phyloP scores from a whole-genome alignment of 2,113 vertebrate species.

The Montifringilla adamsi region DNA sequence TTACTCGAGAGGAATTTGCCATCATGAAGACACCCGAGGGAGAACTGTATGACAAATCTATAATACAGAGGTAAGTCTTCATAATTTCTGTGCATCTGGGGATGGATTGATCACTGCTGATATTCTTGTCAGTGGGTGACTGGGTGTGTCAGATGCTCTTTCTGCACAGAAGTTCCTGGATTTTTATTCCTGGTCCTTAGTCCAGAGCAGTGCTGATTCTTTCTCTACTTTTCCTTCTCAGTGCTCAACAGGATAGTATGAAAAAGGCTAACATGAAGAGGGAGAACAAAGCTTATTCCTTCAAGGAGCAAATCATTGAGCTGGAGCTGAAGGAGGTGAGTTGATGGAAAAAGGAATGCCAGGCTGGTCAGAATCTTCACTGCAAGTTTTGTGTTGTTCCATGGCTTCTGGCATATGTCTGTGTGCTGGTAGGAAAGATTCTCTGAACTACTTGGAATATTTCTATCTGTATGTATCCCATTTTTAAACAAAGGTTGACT shows the following conservation, averaged over 20 bases:
- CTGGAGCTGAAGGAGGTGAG: conserved; percentile 94
- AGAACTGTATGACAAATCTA: conserved; percentile 90
- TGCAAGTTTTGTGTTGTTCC: background rate
- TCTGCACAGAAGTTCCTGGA: background rate
- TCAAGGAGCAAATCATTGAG: conserved; percentile 98
- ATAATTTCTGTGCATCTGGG: background rate
- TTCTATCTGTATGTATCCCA: background rate
- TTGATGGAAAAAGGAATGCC: background rate
- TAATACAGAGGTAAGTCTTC: conserved; percentile 85
- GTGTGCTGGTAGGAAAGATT: background rate
- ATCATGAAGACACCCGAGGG: conserved; percentile 91
- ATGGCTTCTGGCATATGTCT: background rate
- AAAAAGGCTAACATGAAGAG: conserved; percentile 96
- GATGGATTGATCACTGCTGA: background rate
- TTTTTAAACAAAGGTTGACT: background rate
- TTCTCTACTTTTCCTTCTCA: conserved; percentile 43
- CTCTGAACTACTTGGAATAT: background rate
- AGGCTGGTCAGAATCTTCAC: background rate
- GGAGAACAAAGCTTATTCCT: conserved; percentile 97
- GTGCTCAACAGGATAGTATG: conserved; percentile 90
- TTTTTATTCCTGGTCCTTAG: background rate
- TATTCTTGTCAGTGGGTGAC: background rate
- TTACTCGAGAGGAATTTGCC: conserved; percentile 89
- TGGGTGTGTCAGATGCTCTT: background rate
- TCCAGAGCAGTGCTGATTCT: background rate